Conservation (phyloP, 1,140 invertebrate genomes). For the Pseudomyrmex pallidus region DNA sequence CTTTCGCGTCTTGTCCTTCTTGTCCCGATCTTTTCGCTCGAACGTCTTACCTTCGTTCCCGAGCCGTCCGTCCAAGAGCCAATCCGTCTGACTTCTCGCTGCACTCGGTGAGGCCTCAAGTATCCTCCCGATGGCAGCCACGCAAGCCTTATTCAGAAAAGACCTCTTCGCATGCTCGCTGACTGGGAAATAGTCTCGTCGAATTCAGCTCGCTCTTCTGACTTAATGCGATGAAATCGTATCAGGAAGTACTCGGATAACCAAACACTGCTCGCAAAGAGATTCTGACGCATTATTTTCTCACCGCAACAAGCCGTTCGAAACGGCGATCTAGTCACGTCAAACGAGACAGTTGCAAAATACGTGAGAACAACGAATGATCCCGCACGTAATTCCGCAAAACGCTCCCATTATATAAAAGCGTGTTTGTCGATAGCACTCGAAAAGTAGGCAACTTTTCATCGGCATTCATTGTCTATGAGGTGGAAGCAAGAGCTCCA, state of each 20-base stretch:
- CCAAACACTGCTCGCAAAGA: conserved; percentile 44
- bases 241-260: conserved; percentile 66
- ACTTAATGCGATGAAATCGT: conserved; percentile 65
- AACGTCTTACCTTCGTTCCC: conserved; percentile 67
- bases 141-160: conserved; percentile 69
- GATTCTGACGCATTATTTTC: conserved; percentile 34
- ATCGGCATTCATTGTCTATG: conserved; percentile 58
- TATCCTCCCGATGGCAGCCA: conserved; percentile 67
- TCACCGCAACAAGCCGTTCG: not conserved
- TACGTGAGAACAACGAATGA: not conserved
- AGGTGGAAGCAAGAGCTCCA: conserved; percentile 65
- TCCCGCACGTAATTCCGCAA: not conserved
- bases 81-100: conserved; percentile 70
- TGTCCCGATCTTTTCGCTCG: conserved; percentile 50
- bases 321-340: not conserved
- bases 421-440: conserved; percentile 22
- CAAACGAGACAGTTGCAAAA: conserved; percentile 34
- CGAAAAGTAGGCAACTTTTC: conserved; percentile 24
- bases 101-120: conserved; percentile 64
- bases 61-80: conserved; percentile 66
- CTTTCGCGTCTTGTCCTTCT: conserved; percentile 38
- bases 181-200: conserved; percentile 63
- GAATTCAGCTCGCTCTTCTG: conserved; percentile 54
- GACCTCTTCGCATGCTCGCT: conserved; percentile 60
- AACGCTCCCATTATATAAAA: not conserved